Conservation (phyloP, 23 tunicate genomes). For the Ciona savignyi region DNA sequence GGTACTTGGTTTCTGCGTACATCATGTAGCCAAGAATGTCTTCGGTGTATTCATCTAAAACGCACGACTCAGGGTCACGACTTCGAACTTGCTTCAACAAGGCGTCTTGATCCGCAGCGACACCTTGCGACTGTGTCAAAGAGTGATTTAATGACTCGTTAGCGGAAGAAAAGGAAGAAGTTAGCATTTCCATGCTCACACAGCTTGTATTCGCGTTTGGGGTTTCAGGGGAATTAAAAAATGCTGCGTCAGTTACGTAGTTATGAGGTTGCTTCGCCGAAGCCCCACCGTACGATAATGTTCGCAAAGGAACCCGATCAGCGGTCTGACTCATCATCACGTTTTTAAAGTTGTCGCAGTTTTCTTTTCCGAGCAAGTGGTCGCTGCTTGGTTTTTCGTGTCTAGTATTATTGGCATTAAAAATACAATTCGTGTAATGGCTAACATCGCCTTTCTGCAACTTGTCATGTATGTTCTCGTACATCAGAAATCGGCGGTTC, state of each 20-base stretch:
- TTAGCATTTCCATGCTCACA: background rate
- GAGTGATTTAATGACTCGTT: background rate
- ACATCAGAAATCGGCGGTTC: conserved; percentile 6
- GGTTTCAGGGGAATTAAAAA: background rate
- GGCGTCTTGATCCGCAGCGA: background rate
- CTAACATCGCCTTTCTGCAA: background rate
- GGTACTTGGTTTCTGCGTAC: conserved; percentile 32
- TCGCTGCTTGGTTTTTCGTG: background rate
- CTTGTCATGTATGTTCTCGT: background rate
- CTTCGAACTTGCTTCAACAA: background rate
- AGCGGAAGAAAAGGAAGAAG: background rate
- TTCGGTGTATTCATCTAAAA: conserved; percentile 60
- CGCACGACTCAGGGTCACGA: background rate
- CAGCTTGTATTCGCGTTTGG: background rate
- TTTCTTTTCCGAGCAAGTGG: conserved; percentile 4
- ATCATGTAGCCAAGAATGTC: conserved; percentile 55
- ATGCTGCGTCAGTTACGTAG: background rate
- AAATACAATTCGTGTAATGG: background rate
- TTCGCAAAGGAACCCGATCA: background rate
- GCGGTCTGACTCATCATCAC: background rate
- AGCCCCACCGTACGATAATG: background rate
- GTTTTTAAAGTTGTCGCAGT: conserved; percentile 11
- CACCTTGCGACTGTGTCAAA: background rate
- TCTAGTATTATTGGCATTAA: conserved; percentile 1
- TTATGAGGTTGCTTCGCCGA: background rate